Percentiles rank a stretch among this genome's conserved stretches.
Conservation (phyloP, 37 sponge, comb jelly and placozoan genomes). For the Beroe forskalii region DNA sequence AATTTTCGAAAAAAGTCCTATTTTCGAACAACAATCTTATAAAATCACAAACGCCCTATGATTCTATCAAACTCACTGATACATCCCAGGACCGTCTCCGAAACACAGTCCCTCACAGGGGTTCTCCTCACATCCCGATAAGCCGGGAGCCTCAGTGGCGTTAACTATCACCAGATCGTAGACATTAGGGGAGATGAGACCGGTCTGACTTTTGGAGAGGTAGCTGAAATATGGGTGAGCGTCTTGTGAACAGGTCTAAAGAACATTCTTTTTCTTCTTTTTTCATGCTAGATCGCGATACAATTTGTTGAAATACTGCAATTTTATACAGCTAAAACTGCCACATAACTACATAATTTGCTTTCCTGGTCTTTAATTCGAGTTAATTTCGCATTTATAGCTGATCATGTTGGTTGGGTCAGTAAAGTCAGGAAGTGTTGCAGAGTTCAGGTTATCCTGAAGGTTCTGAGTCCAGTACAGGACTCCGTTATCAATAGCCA, state of each 20-base stretch:
- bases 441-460: constrained; percentile 44
- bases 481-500: constrained; percentile 15
- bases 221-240: background rate
- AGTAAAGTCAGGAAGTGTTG: constrained; percentile 22
- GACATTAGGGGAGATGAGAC: constrained; percentile 9
- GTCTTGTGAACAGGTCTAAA: no score
- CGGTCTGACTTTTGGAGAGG: background rate
- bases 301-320: no score
- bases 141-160: background rate
- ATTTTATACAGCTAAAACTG: no score
- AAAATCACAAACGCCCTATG: no score
- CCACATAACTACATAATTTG: no score
- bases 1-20: no score
- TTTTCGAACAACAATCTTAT: no score
- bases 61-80: background rate
- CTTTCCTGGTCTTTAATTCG: no score
- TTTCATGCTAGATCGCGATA: no score
- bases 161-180: constrained; percentile 17
- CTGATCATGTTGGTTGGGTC: constrained; percentile 16
- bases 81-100: background rate
- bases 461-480: constrained; percentile 60
- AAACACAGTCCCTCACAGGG: constrained; percentile 16
- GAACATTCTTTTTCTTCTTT: no score
- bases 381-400: no score
- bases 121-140: background rate